Conservation (phyloP, 2,113 vertebrate species). For the Etheostoma cragini region DNA sequence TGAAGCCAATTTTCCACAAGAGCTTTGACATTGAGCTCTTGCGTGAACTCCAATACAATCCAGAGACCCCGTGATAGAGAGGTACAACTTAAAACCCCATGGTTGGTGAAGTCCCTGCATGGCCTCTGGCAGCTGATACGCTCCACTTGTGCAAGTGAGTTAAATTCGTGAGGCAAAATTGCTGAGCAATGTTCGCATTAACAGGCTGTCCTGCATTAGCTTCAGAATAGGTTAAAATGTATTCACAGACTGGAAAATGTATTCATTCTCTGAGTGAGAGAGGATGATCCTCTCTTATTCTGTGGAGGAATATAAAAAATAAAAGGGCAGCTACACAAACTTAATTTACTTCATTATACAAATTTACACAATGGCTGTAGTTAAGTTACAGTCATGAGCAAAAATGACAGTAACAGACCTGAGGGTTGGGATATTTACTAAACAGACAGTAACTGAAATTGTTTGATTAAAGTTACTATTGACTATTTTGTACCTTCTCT, state of each 20-base stretch:
- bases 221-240: constrained; percentile 31
- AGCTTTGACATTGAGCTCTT: constrained; percentile 58
- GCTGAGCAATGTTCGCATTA: constrained; percentile 57
- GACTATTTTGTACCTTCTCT: background rate
- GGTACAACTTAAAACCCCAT: constrained; percentile 27
- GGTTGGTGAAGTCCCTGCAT: background rate
- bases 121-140: constrained; percentile 20
- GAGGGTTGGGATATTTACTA: background rate
- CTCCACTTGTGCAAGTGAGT: constrained; percentile 36
- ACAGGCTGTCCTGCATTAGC: constrained; percentile 44
- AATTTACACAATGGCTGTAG: background rate
- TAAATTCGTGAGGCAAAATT: constrained; percentile 26
- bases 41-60: constrained; percentile 44
- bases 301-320: constrained; percentile 30
- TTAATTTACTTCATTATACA: no score
- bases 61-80: constrained; percentile 37
- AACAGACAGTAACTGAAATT: background rate
- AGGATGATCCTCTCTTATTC: constrained; percentile 24
- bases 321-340: constrained; percentile 1
- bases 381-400: background rate
- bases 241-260: constrained; percentile 23
- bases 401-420: background rate
- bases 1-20: constrained; percentile 62
- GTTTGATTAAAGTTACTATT: background rate
- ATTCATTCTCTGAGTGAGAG: constrained; percentile 3